Percentiles rank a stretch among this genome's conserved stretches.
Evolutionary conservation across 2,888 invertebrate genomes (phyloP).

Genomic region (Himalopsyche kuldschensis): DNA sequence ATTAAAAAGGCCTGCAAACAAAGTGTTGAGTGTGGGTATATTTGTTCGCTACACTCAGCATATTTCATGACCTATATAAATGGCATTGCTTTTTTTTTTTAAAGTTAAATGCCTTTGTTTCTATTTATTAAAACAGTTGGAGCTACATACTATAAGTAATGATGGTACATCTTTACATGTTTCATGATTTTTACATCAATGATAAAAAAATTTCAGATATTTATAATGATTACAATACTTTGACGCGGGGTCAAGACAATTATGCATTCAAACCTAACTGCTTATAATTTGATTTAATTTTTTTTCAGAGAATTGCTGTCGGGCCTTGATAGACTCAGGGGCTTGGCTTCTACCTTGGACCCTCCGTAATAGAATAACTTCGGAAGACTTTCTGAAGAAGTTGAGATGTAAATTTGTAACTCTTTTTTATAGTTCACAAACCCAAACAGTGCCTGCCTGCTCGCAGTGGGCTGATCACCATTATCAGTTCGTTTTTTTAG

Average conservation of each 20-base stretch:
- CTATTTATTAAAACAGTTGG: too few species aligned
- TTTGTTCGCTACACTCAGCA: too few species aligned
- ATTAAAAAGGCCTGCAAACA: too few species aligned
- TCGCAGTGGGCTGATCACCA: neutral
- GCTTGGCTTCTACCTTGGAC: conserved; percentile 50
- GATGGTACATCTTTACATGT: too few species aligned
- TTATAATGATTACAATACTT: too few species aligned
- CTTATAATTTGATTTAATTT: neutral
- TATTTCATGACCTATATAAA: too few species aligned
- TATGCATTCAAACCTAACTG: neutral
- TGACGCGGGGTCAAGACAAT: neutral
- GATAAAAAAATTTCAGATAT: too few species aligned
- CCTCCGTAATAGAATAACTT: conserved; percentile 48
- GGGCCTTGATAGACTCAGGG: conserved; percentile 51
- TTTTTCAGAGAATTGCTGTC: conserved; percentile 51
- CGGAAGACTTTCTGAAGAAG: neutral
- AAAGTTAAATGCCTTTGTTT: too few species aligned
- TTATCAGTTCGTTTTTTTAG: neutral
- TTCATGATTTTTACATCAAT: too few species aligned
- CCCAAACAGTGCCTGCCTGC: conserved; percentile 17
- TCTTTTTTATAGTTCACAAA: neutral
- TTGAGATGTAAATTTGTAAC: neutral
- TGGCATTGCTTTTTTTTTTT: too few species aligned
- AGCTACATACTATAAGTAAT: too few species aligned
- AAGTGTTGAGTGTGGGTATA: too few species aligned